Evolutionary conservation across 2,888 invertebrate species (phyloP), one percentile per base, ranked within the genome.

Genomic region (Agrochola circellaris): DNA sequence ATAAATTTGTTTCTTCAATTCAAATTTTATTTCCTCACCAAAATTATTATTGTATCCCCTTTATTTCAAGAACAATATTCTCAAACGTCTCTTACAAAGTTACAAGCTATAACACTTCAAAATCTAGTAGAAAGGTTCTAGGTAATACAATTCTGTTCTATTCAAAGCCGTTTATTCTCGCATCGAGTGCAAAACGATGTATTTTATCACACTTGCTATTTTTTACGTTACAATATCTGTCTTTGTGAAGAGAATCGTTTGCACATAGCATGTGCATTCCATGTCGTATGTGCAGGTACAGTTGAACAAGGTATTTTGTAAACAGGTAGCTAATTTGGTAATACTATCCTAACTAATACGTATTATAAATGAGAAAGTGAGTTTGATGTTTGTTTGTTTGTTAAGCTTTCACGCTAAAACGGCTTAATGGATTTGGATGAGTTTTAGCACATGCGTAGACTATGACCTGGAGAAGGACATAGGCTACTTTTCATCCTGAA

Each of bases 131-230:
- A 66, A 66, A 34, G 17, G 7, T 68, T 78, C 34, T 30, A 38
- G 38, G 42, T 20, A 64, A 34, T 42, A 56, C 11, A 70, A 13
- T 56, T 45, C 7, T 62, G n/a, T 62, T 34, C 17, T 62, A 26
- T 68, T 77, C 60, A 51, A 30, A 45, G 45, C 17, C 8, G 17
- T 34, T 34, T 6, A 2, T 71, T n/a, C 26, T 30, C 1, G 15
- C 15, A 51, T 79, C 30, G 56, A 77, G 56, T 79, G 62, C 51
- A 72, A 79, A 56, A 64, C 30, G 26, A 77, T 77, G 45, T 72
- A 1, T 71, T 64, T 64, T 79, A 56, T 38, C 62, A 56, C 56
- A 56, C 13, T 66, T 51, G n/a, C 30, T 54, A 30, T 26, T 72
- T 72, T 45, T 73, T 62, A 42, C 17, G 30, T 56, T 42, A 38